Evolutionary conservation across 2,888 invertebrate species (phyloP).

Genomic region (Agonopterix subpropinquella): DNA sequence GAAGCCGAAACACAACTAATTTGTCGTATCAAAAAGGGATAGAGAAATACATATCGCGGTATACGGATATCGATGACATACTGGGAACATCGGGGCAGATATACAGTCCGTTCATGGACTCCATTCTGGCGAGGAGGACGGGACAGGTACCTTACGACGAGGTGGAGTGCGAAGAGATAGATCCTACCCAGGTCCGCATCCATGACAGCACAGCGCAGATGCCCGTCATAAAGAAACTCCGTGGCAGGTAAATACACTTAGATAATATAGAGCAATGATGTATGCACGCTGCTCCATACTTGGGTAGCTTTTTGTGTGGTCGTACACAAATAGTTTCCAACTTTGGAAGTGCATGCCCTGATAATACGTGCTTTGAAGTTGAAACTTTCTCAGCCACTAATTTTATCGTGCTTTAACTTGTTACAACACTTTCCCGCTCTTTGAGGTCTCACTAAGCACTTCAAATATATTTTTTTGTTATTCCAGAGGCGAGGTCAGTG

Average conservation of each 20-base stretch:
- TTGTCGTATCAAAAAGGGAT: slow-evolving; percentile 44
- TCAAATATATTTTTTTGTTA: slow-evolving; percentile 9
- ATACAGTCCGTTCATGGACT: slow-evolving; percentile 80
- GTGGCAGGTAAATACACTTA: slow-evolving; percentile 62
- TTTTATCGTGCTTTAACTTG: background rate
- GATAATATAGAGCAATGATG: background rate
- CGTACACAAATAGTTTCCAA: slow-evolving; percentile 18
- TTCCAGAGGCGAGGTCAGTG: slow-evolving; percentile 66
- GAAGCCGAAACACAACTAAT: slow-evolving; percentile 28
- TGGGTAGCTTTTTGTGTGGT: slow-evolving; percentile 10
- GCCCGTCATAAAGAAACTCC: slow-evolving; percentile 79
- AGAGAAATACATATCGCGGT: slow-evolving; percentile 85
- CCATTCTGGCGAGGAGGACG: slow-evolving; percentile 61
- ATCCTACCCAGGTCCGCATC: slow-evolving; percentile 85
- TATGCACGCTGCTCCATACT: slow-evolving; percentile 9
- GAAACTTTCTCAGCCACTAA: slow-evolving; percentile 18
- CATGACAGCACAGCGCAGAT: slow-evolving; percentile 85
- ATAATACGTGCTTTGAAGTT: slow-evolving; percentile 17
- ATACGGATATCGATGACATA: slow-evolving; percentile 93
- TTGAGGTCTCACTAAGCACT: background rate
- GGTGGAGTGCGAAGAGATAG: slow-evolving; percentile 81
- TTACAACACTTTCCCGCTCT: slow-evolving; percentile 3
- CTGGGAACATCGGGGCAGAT: slow-evolving; percentile 79
- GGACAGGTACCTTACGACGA: slow-evolving; percentile 58
- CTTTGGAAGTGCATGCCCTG: slow-evolving; percentile 22